Base-by-base conservation (phyloP, 2,888 invertebrate species). In the Melanostoma scalare region DNA sequence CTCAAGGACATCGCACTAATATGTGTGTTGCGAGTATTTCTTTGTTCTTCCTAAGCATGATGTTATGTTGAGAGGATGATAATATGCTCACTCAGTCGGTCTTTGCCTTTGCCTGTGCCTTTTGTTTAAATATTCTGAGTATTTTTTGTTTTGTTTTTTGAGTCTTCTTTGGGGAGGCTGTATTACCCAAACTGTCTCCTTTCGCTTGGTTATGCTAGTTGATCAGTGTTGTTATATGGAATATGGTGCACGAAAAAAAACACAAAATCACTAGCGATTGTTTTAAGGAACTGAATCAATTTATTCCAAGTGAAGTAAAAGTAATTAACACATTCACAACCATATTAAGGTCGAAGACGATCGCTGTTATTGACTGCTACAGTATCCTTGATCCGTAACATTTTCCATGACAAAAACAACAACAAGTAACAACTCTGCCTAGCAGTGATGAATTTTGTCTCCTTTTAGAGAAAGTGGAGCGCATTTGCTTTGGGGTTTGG, bases 1-100 rank as follows among this genome's bases (percentile, higher is more conserved):
- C 52, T 73, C 82, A 82, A 77, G 82, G 82, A 77, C 81, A 68
- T 68, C 33, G 31, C 40, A 71, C 60, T 71, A 52, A 58, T 50
- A 55, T 38, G 31, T 46, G 35, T 50, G 20, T 6, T 42, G 44
- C n/a, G 48, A 9, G 35, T n/a, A 46, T 35, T 31, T 61, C 9
- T 71, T 77, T 71, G 30, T 52, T 20, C n/a, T 40, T n/a, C 30
- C 5, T 20, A 36, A 35, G 40, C 31, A 30, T 5, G 42, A 46
- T 35, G 36, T 6, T 52, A 31, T 31, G 42, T 33, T 10, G 9
- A 3, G 53, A 3, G 42, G 60, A 20, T 42, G 50, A 35, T 42
- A 30, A 40, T 48, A 10, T 6, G 52, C 48, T 40, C 67, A 76
- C 76, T 71, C 65, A 50, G n/a, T 71, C 60, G 68, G 68, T 79